Base-by-base conservation (phyloP, 2,113 vertebrate genomes). In the Neoarius graeffei region DNA sequence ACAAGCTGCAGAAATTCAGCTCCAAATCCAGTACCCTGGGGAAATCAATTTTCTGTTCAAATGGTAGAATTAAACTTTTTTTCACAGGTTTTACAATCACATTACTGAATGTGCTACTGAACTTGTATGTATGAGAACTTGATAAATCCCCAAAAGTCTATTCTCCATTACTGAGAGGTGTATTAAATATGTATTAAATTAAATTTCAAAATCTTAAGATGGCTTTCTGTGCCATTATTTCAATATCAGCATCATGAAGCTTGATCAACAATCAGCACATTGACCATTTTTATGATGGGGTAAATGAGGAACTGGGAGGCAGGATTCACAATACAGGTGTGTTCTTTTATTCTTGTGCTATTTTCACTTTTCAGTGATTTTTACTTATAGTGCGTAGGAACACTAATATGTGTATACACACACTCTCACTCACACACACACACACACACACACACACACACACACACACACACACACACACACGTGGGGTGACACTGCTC, bases 131-230 rank as follows among this genome's bases (percentile, higher is more conserved):
- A 57, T 15, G 9, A 73, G 57, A 83, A 71, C 15, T 82, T 82
- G 30, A 15, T 67, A 60, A 54, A 54, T n/a, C 15, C 60, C 23
- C 30, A 52, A 59, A 25, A 30, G 11, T 81, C 64, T 23, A 27
- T 48, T 56, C 52, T 81, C 48, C 6, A 15, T 67, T 69, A 71
- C 11, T 42, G 25, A 82, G 30, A 82, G 54, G 50, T 71, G 30
- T 30, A 87, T 87, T 87, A 87, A 87, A 87, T 10, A 62, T 82
- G n/a, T n/a, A n/a, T n/a, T n/a, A n/a, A n/a, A n/a, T n/a, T n/a
- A n/a, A n/a, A 19, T 81, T 87, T 27, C 3, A 64, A 80, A 86
- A 66, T 48, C 64, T 82, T 1, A 71, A 20, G 6, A 42, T 48
- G 42, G 19, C 7, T 20, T 48, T 17, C 59, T 27, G 50, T 27